Percentiles rank a stretch among this genome's conserved stretches.
Evolutionary conservation across 2,888 invertebrate species (phyloP).

Genomic region (Pemphredon lugubris): DNA sequence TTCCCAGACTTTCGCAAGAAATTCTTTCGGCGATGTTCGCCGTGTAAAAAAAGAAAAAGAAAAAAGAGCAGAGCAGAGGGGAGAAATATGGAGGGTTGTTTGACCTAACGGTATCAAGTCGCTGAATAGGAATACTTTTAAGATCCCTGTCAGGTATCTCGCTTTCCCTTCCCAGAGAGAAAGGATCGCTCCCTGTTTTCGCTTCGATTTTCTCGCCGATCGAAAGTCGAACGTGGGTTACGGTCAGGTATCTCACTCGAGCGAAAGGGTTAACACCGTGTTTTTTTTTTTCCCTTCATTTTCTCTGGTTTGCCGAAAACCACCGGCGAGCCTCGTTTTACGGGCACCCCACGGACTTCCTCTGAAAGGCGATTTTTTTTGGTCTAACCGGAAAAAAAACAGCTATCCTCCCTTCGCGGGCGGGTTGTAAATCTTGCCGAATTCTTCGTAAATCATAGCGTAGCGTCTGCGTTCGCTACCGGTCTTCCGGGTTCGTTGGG

Average conservation of each 20-base stretch:
- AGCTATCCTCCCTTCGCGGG: slow-evolving; percentile 10
- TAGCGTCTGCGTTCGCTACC: not conserved
- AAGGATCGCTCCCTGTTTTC: slow-evolving; percentile 28
- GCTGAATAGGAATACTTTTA: slow-evolving; percentile 34
- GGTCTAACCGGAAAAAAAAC: slow-evolving; percentile 15
- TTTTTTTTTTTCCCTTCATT: slow-evolving; percentile 66
- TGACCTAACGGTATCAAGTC: slow-evolving; percentile 70
- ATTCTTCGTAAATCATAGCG: slow-evolving; percentile 16
- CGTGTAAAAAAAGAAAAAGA: not conserved
- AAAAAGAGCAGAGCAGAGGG: not conserved
- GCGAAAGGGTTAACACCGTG: slow-evolving; percentile 54
- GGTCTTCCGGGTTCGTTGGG: not conserved
- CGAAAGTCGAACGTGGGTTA: not conserved
- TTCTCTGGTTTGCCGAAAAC: slow-evolving; percentile 71
- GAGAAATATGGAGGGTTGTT: slow-evolving; percentile 36
- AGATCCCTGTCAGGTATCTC: slow-evolving; percentile 45
- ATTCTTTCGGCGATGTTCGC: slow-evolving; percentile 26
- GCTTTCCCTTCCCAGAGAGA: slow-evolving; percentile 1
- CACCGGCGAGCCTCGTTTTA: slow-evolving; percentile 57
- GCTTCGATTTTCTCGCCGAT: slow-evolving; percentile 36
- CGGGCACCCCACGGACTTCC: slow-evolving; percentile 69
- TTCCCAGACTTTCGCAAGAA: slow-evolving; percentile 24
- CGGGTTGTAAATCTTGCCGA: slow-evolving; percentile 50
- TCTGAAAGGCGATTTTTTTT: slow-evolving; percentile 53
- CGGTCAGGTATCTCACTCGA: slow-evolving; percentile 41